Base-by-base conservation (phyloP, 2,888 invertebrate species). In the Machimus rusticus region DNA sequence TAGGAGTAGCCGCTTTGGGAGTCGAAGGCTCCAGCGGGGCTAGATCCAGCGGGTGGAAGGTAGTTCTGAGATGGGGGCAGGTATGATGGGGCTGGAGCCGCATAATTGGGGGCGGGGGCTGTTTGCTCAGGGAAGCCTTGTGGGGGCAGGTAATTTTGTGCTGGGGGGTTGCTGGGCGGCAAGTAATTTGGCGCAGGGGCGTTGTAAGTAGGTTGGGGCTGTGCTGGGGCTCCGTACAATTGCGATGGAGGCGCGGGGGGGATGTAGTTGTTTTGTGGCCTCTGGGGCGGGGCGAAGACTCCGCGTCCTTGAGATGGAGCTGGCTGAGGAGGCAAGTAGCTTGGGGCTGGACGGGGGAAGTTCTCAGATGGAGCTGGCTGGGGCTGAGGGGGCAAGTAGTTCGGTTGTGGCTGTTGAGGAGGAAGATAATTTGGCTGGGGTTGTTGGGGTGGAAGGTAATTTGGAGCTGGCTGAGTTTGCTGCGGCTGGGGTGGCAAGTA, bases 1-100 rank as follows among this genome's bases (percentile, higher is more conserved):
- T 81, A 81, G 23, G 81, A 46, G 51, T 81, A 81, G 16, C 81
- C 81, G 16, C 51, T 81, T 16, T 81, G 81, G 12, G 81, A 81
- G 16, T 81, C 81, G 31, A 81, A 81, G 14, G 81, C 34, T 51
- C 81, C 81, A 43, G 78, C 78, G 8, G n/a, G 23, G 2, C 16
- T 43, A 0, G 78, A 78, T 19, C 19, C 39, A 4, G 19, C 46
- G 14, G 85, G 74, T 31, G 74, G 31, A 5, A 74, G 28, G 14
- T 86, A 74, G 23, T 28, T 74, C 37, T 43, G 57, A 19, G 84
- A 57, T n/a, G 85, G 85, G 43, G 66, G 85, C 12, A 74, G 1
- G 37, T 74, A 86, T 4, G 39, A 74, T 14, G 43, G 43, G 1
- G 43, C 28, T 28, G 85, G 85, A 4, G n/a, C 39, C 2, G 76